Evolutionary conservation across 2,888 invertebrate genomes (phyloP), one percentile per base, ranked within the genome.

Genomic region (Bugula neritina): DNA sequence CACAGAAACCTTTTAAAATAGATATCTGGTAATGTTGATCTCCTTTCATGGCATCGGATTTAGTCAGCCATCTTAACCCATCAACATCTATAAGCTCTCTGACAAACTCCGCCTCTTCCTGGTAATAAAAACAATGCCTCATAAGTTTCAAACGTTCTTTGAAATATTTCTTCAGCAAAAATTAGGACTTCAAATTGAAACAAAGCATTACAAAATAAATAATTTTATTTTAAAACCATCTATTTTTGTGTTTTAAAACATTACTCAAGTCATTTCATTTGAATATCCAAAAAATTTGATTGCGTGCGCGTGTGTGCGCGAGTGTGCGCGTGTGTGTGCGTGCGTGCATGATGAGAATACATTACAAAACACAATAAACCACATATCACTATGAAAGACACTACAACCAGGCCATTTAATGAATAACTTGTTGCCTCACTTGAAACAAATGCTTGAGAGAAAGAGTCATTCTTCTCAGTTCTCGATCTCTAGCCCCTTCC

Each of bases 11-110:
- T 86, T 98, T 89, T 76, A 99, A 88, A 80, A 98, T 98, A 85
- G 98, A 98, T 87, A 98, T 98, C 86, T 98, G 93, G 86, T 97
- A 96, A 86, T 97, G 98, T 84, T 97, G 97, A 85, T 99, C 97
- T 69, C 94, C 94, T 85, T 93, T 93, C 75, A 92, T 91, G 79
- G 96, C 96, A 77, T 63, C 63, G 10, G 99, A 93, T 85, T 95
- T 94, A 87, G 98, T 93, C 80, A 99, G 91, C 86, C 96, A 97
- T 82, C 94, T 93, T 81, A 99, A 88, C 10, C 99, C 99, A 82
- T 97, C 97, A 86, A 95, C 93, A 82, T 94, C 95, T 72, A 99
- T 97, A 86, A 99, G 99, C 86, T 96, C 97, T 85, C 98, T 98
- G 55, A 99, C 98, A 81, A 99, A 87, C 86, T 99, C 99, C 86